Evolutionary conservation across 2,113 vertebrate genomes (phyloP).

Genomic region (Sylvietta virens): DNA sequence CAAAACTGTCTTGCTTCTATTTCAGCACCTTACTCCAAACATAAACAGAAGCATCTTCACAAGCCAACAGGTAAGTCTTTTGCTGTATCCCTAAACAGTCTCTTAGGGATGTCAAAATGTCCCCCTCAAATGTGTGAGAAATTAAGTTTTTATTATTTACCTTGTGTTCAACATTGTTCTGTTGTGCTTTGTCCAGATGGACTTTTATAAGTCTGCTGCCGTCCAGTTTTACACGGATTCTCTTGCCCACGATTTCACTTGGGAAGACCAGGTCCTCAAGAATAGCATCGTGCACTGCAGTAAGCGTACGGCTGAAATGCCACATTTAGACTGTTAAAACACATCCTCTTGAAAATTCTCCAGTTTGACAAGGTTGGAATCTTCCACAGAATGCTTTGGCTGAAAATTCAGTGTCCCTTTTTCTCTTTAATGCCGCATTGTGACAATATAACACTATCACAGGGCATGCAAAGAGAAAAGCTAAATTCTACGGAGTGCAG

Average conservation of each 20-base stretch:
- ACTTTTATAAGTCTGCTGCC: conserved; percentile 98
- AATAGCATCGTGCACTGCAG: conserved; percentile 94
- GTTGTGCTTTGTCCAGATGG: conserved; percentile 97
- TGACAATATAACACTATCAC: not conserved
- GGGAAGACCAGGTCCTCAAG: conserved; percentile 97
- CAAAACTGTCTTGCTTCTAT: not conserved
- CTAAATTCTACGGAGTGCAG: not conserved
- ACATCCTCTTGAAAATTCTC: not conserved
- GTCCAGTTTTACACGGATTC: conserved; percentile 93
- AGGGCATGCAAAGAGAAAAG: not conserved
- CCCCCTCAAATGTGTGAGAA: not conserved
- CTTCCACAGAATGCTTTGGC: not conserved
- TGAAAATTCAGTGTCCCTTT: not conserved
- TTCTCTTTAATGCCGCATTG: not conserved
- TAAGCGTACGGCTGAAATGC: conserved; percentile 86
- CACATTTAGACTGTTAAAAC: conserved; percentile 11
- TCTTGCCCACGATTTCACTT: conserved; percentile 97
- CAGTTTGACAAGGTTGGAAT: not conserved
- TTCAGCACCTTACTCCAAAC: not conserved
- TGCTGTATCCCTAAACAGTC: not conserved
- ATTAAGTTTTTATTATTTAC: conserved; percentile 52
- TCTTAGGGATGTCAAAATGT: not conserved
- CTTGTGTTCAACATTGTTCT: conserved; percentile 99
- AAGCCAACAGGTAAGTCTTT: not conserved
- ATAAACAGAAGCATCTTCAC: not conserved